Evolutionary conservation across 2,888 invertebrate genomes (phyloP).

Genomic region (Cerastis rubricosa): DNA sequence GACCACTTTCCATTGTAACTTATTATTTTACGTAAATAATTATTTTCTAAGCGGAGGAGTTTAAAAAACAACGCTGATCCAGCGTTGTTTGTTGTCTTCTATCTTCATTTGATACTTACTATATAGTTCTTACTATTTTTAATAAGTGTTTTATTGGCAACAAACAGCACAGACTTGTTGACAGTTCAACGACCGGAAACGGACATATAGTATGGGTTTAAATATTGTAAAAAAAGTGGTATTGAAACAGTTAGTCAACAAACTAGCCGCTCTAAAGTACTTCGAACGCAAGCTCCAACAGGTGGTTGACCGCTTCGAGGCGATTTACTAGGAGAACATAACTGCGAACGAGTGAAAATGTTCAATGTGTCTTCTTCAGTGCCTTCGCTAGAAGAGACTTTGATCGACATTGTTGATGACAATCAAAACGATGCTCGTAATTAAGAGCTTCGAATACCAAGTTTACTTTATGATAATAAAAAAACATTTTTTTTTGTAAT

Average conservation of each 20-base stretch:
- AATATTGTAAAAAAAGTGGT: no score
- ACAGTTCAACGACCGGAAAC: no score
- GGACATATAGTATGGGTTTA: no score
- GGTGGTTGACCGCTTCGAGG: slow-evolving; percentile 27
- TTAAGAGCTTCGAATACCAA: background rate
- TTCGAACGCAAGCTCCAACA: slow-evolving; percentile 1
- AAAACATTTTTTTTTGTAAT: background rate
- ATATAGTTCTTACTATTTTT: no score
- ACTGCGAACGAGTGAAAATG: background rate
- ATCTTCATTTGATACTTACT: no score
- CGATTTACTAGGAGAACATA: slow-evolving; percentile 35
- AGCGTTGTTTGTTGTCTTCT: no score
- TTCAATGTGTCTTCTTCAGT: background rate
- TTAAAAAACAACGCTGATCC: background rate
- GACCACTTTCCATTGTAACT: background rate
- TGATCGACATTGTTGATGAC: background rate
- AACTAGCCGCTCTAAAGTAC: background rate
- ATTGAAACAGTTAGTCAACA: no score
- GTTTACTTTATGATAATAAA: background rate
- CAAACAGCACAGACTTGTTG: no score
- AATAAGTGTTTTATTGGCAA: no score
- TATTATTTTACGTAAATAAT: no score
- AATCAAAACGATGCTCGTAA: background rate
- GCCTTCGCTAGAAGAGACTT: background rate
- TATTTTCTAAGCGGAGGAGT: background rate